Conservation (phyloP, 2,797 vertebrate genomes). For the Oreochromis grahami region DNA sequence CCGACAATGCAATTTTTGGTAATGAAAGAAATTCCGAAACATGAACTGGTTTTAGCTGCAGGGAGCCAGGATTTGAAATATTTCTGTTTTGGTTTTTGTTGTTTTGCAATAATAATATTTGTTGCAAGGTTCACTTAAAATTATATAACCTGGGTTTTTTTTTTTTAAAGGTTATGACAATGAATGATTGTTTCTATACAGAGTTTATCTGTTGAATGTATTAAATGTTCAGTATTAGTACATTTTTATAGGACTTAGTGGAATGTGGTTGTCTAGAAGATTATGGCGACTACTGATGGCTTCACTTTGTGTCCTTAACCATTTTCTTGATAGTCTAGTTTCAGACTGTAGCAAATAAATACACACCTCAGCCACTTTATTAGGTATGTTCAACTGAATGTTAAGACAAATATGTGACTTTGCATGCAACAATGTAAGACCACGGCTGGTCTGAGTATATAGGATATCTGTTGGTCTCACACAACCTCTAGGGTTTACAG, state of each 20-base stretch:
- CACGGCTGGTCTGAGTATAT: neutral
- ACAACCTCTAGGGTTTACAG: neutral
- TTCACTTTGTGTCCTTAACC: neutral
- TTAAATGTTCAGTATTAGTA: neutral
- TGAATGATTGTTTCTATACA: neutral
- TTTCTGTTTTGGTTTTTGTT: neutral
- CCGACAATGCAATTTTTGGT: neutral
- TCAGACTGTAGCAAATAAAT: neutral
- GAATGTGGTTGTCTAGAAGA: neutral
- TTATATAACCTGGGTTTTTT: too few species aligned
- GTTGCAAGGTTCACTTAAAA: neutral
- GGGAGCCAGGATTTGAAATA: neutral
- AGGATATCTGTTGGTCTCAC: neutral
- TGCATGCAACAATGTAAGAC: neutral
- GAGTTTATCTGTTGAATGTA: neutral
- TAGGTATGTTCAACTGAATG: neutral
- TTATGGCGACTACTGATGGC: neutral
- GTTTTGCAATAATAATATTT: neutral
- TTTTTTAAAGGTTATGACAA: neutral
- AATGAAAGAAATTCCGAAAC: neutral
- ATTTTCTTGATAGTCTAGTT: neutral
- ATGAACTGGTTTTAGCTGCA: neutral
- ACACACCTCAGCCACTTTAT: neutral
- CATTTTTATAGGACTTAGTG: neutral
- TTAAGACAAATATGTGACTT: neutral